phyloP scores from a whole-genome alignment of 2,888 invertebrate species.

The Drosophila falleni region DNA sequence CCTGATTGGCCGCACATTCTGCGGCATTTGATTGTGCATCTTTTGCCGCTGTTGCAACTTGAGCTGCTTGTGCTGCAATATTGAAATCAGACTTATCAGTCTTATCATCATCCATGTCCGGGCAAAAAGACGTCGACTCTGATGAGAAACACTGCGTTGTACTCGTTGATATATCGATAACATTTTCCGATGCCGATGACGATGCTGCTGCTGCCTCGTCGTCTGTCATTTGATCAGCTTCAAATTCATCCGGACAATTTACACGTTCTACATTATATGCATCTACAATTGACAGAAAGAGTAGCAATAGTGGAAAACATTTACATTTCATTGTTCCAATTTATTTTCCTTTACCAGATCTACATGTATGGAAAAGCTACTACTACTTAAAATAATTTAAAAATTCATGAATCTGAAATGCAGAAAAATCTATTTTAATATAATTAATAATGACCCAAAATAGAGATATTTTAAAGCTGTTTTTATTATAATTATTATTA shows the following conservation, averaged over 20 bases:
- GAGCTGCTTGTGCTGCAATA: slow-evolving; percentile 90
- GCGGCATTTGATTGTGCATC: slow-evolving; percentile 91
- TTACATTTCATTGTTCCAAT: background rate
- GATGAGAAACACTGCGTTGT: background rate
- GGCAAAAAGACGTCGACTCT: no score
- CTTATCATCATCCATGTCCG: no score
- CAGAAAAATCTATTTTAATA: no score
- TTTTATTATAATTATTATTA: no score
- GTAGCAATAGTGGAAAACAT: background rate
- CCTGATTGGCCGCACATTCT: slow-evolving; percentile 90
- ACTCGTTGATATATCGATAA: background rate
- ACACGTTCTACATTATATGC: background rate
- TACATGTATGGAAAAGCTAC: no score
- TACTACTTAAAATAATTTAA: no score
- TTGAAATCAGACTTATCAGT: no score
- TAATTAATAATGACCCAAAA: no score
- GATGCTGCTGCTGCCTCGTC: background rate
- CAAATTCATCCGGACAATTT: background rate
- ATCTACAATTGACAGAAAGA: background rate
- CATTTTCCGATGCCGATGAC: background rate
- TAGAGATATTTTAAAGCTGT: no score
- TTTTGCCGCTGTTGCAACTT: slow-evolving; percentile 89
- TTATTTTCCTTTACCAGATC: no score
- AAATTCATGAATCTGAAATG: no score
- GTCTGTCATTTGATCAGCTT: background rate